Conservation (phyloP, 1,140 invertebrate species). For the Solen grandis region DNA sequence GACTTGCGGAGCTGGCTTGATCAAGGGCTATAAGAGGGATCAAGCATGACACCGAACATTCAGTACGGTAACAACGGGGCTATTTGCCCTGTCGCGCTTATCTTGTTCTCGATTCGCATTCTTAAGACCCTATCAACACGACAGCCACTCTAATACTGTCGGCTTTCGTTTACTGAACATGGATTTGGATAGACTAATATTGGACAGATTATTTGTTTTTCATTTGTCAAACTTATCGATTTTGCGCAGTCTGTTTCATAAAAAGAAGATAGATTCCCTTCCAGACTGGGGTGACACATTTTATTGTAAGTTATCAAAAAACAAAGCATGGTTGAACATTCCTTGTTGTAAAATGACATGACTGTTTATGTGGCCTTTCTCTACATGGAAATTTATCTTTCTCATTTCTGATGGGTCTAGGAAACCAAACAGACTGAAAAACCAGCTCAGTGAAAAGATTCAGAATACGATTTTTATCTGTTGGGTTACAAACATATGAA, state of each 20-base stretch:
- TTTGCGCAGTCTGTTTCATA: neutral
- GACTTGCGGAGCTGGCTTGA: neutral
- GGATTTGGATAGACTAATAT: conserved; percentile 29
- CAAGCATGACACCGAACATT: neutral
- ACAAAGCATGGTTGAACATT: conserved; percentile 32
- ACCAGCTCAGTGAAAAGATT: too few species aligned
- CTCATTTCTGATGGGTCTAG: too few species aligned
- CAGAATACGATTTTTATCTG: too few species aligned
- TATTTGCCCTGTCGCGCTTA: neutral
- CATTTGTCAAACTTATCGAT: conserved; percentile 50
- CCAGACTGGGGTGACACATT: conserved; percentile 25
- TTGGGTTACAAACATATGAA: too few species aligned
- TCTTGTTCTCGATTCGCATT: neutral
- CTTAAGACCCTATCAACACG: conserved; percentile 8
- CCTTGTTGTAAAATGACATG: too few species aligned
- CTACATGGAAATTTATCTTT: too few species aligned
- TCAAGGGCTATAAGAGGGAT: neutral
- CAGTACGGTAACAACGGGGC: neutral
- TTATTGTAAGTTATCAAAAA: conserved; percentile 42
- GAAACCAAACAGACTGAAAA: too few species aligned
- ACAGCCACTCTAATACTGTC: neutral
- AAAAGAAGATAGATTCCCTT: conserved; percentile 29
- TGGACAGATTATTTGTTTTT: conserved; percentile 48
- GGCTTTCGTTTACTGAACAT: neutral
- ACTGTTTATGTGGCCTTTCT: too few species aligned